Base-by-base conservation (phyloP, 2,113 vertebrate species). In the Ammospiza nelsoni region DNA sequence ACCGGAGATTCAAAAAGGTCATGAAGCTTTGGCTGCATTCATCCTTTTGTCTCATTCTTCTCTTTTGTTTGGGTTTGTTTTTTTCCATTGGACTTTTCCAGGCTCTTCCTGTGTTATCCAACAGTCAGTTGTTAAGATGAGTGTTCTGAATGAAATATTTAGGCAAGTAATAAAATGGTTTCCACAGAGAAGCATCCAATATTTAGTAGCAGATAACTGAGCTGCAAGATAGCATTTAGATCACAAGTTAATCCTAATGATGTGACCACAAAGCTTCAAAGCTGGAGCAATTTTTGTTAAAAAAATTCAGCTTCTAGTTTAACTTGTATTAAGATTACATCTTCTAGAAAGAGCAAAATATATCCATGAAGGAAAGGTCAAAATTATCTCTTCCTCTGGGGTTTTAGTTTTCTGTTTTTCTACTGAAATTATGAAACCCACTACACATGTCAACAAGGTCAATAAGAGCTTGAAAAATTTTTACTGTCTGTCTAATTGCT, bases 221-320 rank as follows among this genome's bases (percentile, higher is more conserved):
- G 33, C 35, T 84, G 59, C 37, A 76, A 85, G 89, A 71, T 46
- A 89, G 46, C 62, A 62, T 90, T 89, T 94, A 96, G 67, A 92
- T 89, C 80, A 85, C 62, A 95, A 94, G 51, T 85, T 94, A 93
- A 95, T 96, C 89, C 43, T 92, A 89, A 91, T 63, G 49, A 96
- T 83, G 67, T 74, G 58, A 16, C 41, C 15, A 11, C 22, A 89
- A 92, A 76, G 1, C 23, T 89, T 91, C 76, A 84, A 74, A 91
- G 91, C 24, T 81, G 68, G 65, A 89, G 63, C 4, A 67, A 39
- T 58, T 76, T 76, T 18, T 46, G 10, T 66, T 80, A 83, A 90
- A 84, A 66, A 59, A 43, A 86, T 28, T 91, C 35, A 37, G 11
- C 18, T 87, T 5, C 17, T 89, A 68, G 9, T 89, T 92, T 87